Conservation (phyloP, 2,888 invertebrate genomes). For the Diabrotica balteata region DNA sequence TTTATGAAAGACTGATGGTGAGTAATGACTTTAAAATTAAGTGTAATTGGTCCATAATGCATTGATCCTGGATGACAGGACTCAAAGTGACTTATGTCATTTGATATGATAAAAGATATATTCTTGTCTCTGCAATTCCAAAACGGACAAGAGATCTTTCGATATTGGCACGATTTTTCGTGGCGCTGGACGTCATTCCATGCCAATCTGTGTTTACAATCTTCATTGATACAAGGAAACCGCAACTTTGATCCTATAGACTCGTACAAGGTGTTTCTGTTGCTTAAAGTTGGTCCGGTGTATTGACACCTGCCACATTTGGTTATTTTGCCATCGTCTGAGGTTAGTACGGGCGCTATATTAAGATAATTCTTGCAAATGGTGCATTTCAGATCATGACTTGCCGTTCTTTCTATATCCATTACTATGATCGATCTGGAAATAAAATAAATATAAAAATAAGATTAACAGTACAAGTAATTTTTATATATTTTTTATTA, state of each 20-base stretch:
- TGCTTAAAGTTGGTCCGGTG: conserved; percentile 28
- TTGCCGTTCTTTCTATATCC: conserved; percentile 32
- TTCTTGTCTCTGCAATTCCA: conserved; percentile 39
- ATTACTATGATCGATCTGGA: conserved; percentile 6
- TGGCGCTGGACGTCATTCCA: conserved; percentile 36
- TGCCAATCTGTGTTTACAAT: conserved; percentile 29
- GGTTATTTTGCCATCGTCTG: conserved; percentile 37
- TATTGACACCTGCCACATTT: conserved; percentile 38
- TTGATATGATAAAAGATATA: conserved; percentile 27
- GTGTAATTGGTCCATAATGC: conserved; percentile 22
- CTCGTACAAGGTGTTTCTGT: conserved; percentile 38
- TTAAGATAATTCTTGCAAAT: conserved; percentile 40
- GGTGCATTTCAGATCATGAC: conserved; percentile 34
- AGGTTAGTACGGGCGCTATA: conserved; percentile 36
- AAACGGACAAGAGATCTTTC: conserved; percentile 35
- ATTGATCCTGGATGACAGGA: conserved; percentile 36
- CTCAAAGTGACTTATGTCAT: conserved; percentile 36
- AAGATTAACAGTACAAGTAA: too few relatives aligned
- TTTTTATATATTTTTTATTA: too few relatives aligned
- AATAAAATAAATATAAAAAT: not conserved
- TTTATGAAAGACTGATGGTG: conserved; percentile 38
- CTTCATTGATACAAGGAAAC: conserved; percentile 35
- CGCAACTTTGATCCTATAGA: conserved; percentile 36
- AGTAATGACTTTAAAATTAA: conserved; percentile 30
- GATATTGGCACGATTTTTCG: conserved; percentile 34